Conservation (phyloP, 2,113 vertebrate species). For the Campylomormyrus tamandua region DNA sequence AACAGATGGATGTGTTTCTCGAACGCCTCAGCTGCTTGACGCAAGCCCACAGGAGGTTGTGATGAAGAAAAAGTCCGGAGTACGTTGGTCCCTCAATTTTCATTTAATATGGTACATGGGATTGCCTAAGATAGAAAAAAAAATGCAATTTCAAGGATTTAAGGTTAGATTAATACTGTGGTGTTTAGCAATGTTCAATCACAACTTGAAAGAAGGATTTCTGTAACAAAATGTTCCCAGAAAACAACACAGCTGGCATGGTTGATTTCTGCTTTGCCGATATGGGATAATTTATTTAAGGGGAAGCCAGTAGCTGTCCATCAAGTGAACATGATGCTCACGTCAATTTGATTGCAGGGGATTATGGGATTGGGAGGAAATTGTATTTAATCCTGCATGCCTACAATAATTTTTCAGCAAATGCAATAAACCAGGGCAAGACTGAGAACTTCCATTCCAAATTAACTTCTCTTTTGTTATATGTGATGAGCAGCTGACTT, state of each 20-base stretch:
- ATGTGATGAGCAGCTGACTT: neutral
- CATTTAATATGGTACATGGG: neutral
- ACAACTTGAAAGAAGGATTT: conserved; percentile 5
- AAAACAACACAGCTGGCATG: neutral
- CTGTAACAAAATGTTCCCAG: neutral
- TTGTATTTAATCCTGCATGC: neutral
- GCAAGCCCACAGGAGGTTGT: neutral
- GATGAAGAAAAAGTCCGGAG: neutral
- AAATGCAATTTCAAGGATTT: conserved; percentile 15
- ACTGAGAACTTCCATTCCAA: neutral
- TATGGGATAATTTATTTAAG: neutral
- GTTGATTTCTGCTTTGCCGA: neutral
- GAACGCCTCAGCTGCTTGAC: neutral
- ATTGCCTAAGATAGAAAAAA: neutral
- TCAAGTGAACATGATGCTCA: neutral
- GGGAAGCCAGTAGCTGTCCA: neutral
- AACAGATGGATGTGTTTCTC: neutral
- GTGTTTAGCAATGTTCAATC: conserved; percentile 12
- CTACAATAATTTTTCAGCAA: neutral
- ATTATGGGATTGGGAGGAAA: neutral
- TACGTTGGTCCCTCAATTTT: neutral
- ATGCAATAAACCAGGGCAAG: neutral
- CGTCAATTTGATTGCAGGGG: neutral
- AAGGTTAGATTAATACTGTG: conserved; percentile 17
- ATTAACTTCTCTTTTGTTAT: neutral